Evolutionary conservation across 2,113 vertebrate genomes (phyloP).

Genomic region (Reinhardtius hippoglossoides): DNA sequence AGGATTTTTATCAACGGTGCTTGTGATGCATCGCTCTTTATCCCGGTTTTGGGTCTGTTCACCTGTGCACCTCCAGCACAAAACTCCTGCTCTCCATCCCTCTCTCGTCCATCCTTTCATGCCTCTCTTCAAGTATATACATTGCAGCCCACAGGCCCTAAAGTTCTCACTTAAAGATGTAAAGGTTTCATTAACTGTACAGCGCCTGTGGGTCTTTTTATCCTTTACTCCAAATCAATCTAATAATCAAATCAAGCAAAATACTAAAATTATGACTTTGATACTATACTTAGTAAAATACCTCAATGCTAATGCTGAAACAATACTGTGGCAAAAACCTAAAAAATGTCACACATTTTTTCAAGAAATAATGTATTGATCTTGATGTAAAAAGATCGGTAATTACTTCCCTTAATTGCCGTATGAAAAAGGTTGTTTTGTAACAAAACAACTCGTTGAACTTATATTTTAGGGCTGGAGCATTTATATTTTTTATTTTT

Average conservation of each 20-base stretch:
- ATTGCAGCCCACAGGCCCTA: background rate
- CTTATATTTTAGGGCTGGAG: too few relatives aligned
- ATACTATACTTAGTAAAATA: too few relatives aligned
- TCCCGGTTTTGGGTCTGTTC: constrained; percentile 36
- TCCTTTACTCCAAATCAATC: background rate
- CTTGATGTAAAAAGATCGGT: background rate
- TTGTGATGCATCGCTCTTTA: constrained; percentile 35
- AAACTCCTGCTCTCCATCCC: background rate
- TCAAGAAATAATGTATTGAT: background rate
- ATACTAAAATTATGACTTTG: too few relatives aligned
- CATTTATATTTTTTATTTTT: too few relatives aligned
- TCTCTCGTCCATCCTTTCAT: background rate
- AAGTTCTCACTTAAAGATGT: background rate
- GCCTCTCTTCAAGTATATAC: constrained; percentile 10
- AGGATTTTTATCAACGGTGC: constrained; percentile 45
- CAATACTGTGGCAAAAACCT: too few relatives aligned
- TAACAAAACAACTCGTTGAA: too few relatives aligned
- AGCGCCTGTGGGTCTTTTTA: background rate
- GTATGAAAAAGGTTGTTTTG: accelerated
- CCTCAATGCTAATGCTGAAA: too few relatives aligned
- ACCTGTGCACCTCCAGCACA: constrained; percentile 10
- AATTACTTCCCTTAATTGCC: too few relatives aligned
- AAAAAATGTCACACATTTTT: background rate
- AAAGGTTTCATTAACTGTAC: background rate
- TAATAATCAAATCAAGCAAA: background rate